phyloP scores from a whole-genome alignment of 1,140 invertebrate genomes.

The Piezodorus guildinii region DNA sequence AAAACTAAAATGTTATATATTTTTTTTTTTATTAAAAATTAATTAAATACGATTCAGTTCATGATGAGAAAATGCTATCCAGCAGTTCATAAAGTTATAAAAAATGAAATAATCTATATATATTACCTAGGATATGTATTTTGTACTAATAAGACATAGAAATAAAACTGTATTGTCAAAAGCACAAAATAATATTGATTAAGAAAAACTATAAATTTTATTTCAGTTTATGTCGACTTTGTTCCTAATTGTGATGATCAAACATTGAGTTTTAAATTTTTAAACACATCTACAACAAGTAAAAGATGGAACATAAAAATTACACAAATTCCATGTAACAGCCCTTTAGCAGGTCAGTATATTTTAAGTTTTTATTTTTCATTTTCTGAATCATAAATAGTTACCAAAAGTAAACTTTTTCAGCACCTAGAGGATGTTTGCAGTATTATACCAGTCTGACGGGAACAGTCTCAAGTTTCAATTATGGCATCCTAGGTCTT shows the following conservation, averaged over 20 bases:
- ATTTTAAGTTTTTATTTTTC: not conserved
- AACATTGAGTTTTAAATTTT: constrained; percentile 53
- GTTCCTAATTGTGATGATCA: constrained; percentile 48
- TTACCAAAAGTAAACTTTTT: constrained; percentile 18
- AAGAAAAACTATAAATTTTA: constrained; percentile 14
- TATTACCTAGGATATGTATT: no score
- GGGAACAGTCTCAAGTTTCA: constrained; percentile 62
- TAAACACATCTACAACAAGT: constrained; percentile 42
- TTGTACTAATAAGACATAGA: no score
- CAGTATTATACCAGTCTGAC: constrained; percentile 56
- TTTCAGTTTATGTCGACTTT: constrained; percentile 60
- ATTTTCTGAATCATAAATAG: not conserved
- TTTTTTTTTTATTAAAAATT: no score
- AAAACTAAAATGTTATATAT: no score
- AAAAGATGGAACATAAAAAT: constrained; percentile 66
- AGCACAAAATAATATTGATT: not conserved
- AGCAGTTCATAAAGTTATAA: no score
- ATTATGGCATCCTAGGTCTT: constrained; percentile 37
- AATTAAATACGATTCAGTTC: no score
- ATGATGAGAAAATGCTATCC: no score
- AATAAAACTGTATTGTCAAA: no score
- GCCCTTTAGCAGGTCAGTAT: constrained; percentile 43
- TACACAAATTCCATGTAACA: constrained; percentile 58
- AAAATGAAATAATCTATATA: no score
- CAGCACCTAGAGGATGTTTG: constrained; percentile 65